phyloP scores from a whole-genome alignment of 2,888 invertebrate species.

The Macaria notata region DNA sequence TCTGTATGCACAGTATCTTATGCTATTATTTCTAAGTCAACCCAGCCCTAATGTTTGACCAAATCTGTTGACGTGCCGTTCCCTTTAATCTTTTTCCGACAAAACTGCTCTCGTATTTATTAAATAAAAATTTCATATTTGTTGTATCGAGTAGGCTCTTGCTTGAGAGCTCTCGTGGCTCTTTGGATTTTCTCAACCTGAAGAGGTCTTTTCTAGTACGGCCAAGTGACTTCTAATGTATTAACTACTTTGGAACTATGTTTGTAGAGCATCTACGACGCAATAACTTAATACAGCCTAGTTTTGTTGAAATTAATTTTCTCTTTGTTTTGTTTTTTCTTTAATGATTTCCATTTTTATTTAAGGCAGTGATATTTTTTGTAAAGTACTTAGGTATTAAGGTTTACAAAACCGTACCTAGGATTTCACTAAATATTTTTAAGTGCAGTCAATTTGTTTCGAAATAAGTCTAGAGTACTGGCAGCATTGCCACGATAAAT shows the following conservation, averaged over 20 bases:
- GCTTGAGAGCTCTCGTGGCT: background rate
- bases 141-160: constrained; percentile 28
- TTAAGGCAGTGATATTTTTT: background rate
- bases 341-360: background rate
- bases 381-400: background rate
- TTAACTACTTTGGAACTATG: no score
- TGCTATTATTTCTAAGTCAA: constrained; percentile 80
- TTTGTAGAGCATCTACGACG: no score
- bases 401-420: background rate
- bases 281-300: no score
- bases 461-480: no score
- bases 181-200: no score
- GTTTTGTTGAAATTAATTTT: background rate
- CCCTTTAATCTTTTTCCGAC: constrained; percentile 74
- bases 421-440: no score
- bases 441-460: no score
- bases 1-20: constrained; percentile 72
- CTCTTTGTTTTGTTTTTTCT: background rate
- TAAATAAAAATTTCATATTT: constrained; percentile 42
- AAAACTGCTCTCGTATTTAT: constrained; percentile 54
- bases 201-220: no score
- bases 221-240: no score
- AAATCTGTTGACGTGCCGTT: constrained; percentile 71
- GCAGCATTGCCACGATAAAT: no score
- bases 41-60: constrained; percentile 70